Percentiles rank a stretch among this genome's conserved stretches.
phyloP scores from a whole-genome alignment of 2,113 vertebrate species.

The Nibea albiflora region DNA sequence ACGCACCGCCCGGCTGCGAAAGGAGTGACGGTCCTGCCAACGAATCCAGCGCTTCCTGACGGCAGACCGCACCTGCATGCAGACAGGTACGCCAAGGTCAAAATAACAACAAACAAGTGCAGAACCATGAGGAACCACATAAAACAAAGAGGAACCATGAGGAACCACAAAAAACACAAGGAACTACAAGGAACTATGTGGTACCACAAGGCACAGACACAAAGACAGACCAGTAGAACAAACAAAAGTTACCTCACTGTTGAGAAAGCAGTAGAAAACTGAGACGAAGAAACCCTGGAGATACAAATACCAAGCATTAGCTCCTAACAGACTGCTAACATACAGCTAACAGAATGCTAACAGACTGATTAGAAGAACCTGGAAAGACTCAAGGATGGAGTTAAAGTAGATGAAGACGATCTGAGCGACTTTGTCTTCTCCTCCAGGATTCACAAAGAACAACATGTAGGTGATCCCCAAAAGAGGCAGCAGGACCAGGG shows the following conservation, averaged over 20 bases:
- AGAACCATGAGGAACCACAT: too few species aligned
- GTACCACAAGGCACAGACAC: not conserved
- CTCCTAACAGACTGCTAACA: not conserved
- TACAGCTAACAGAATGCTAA: not conserved
- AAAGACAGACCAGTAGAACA: not conserved
- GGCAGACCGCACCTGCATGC: conserved; percentile 50
- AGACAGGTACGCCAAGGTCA: not conserved
- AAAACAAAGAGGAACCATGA: not conserved
- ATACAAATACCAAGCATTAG: conserved; percentile 4
- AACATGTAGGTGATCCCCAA: conserved; percentile 70
- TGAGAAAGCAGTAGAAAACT: conserved; percentile 69
- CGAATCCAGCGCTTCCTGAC: conserved; percentile 66
- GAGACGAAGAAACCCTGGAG: conserved; percentile 70
- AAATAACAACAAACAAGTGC: too few species aligned
- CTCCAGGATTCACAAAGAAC: conserved; percentile 68
- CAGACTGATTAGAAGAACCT: conserved; percentile 22
- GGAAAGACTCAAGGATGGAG: conserved; percentile 66
- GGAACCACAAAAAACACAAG: too few species aligned
- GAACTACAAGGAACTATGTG: too few species aligned
- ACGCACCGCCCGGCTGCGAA: conserved; percentile 50
- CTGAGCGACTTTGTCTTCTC: conserved; percentile 60
- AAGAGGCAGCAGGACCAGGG: conserved; percentile 63
- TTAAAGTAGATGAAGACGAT: conserved; percentile 71
- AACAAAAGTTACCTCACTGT: conserved; percentile 54
- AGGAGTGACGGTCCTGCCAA: conserved; percentile 66